Evolutionary conservation across 2,888 invertebrate genomes (phyloP), one percentile per base, ranked within the genome.

Genomic region (Dascillus cervinus): DNA sequence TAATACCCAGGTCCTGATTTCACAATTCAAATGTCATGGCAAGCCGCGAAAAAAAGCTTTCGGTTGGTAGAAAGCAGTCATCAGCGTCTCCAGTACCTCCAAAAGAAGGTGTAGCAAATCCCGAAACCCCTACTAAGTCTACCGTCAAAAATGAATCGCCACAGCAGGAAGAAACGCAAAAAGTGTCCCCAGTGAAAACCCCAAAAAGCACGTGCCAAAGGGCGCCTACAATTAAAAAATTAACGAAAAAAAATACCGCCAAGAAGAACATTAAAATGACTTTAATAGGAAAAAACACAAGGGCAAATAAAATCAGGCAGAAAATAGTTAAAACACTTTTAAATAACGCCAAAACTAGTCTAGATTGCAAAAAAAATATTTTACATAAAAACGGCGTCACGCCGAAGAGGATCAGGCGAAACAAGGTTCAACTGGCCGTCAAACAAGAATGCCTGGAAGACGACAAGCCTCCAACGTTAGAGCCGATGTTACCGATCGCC

Each of bases 1-100:
- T 29, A 22, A 29, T 22, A 12, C 20, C 2, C 14, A 29, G 29
- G 29, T 29, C 29, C 29, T 29, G 29, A 29, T 29, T 10, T 34
- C 46, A 32, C 37, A 37, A 45, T 43, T 43, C 45, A 45, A 53
- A 62, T 64, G 61, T 58, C 51, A 67, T 67, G 66, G 65, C 66
- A 56, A 60, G 59, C 54, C 62, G 63, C 44, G 60, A 63, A 46
- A 63, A 59, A 50, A 63, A 61, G 47, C 41, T 53, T 47, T 48
- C 55, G 31, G 30, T 58, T 46, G 55, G 53, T 37, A 62, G 58
- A 51, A 63, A 63, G 54, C 56, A 53, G 49, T 45, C 49, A 29
- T 39, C 51, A 22, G 43, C 54, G 34, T 55, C 56, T 9, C 50
- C 57, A 29, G 39, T 53, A 28, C 52, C 55, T 13, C 43, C 53